Base-by-base conservation (phyloP, 2,888 invertebrate genomes). In the Mesochorus sp. region DNA sequence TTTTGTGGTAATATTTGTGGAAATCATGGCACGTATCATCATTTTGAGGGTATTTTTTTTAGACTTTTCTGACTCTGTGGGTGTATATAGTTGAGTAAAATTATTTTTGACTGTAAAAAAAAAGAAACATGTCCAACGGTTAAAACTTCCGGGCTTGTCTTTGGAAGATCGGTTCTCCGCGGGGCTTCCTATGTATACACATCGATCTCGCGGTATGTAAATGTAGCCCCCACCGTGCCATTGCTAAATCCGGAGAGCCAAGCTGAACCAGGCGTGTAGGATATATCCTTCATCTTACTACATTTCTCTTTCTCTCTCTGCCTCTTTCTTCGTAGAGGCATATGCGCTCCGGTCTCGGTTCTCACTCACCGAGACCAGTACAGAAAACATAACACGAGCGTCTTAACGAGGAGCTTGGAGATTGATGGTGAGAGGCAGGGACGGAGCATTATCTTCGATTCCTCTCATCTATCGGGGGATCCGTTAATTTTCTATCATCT, bases 341-440 rank as follows among this genome's bases (percentile, higher is more conserved):
- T 80, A 76, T 76, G 76, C 62, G 59, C 67, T 61, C 59, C 75
- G 70, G 77, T 62, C 73, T 68, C 44, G 59, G 72, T 28, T 68
- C 26, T n/a, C 37, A 66, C 71, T 53, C 71, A 62, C 80, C 57
- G 70, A 66, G 75, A 53, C 82, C 79, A 79, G 81, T 80, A 81
- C 77, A 73, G 70, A 81, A 83, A 81, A 81, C 82, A 87, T 81
- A 87, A 87, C 84, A 86, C 88, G 86, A 83, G 86, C 85, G 85
- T 87, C 88, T 89, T 90, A 90, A 90, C 89, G 90, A 89, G 90
- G 84, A 85, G 83, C 79, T 57, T 83, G 84, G 88, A 90, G 90
- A 90, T 90, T 89, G 90, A 90, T 90, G 90, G 84, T 84, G 70
- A 66, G 49, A 47, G 75, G 83, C 87, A 86, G 82, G 84, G 87